Conservation (phyloP, 2,888 invertebrate genomes). For the Cheilosia scutellata region DNA sequence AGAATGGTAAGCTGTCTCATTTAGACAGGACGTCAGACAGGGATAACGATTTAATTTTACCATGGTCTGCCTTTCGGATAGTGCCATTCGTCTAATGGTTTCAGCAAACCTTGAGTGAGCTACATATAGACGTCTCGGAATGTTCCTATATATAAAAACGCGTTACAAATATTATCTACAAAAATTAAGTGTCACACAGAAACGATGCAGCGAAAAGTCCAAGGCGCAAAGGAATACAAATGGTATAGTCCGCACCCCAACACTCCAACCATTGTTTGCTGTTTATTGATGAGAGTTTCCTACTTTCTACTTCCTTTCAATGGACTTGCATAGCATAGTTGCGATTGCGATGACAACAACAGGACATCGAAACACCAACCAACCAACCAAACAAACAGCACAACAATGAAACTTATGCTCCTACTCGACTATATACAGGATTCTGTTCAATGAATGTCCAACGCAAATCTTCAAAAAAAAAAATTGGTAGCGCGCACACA, state of each 20-base stretch:
- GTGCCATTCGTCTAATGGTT: no score
- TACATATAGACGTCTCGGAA: no score
- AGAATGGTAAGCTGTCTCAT: neutral
- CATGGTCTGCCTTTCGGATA: no score
- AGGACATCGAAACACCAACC: constrained; percentile 31
- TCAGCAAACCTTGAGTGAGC: no score
- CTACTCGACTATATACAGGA: neutral
- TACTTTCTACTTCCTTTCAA: constrained; percentile 7
- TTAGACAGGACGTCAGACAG: neutral
- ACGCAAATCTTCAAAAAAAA: constrained; percentile 54
- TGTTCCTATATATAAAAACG: no score
- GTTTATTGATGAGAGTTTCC: neutral
- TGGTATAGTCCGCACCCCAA: neutral
- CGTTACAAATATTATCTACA: constrained; percentile 33
- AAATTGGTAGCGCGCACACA: constrained; percentile 55
- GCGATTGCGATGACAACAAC: constrained; percentile 17
- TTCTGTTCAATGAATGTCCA: constrained; percentile 41
- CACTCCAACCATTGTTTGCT: neutral
- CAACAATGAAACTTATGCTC: constrained; percentile 15
- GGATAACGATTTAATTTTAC: neutral
- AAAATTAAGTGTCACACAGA: constrained; percentile 9
- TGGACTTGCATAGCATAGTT: constrained; percentile 3
- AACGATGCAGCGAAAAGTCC: neutral
- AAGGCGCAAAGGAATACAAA: constrained; percentile 43
- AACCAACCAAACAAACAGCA: constrained; percentile 12